Conservation (phyloP, 92 coral and sea anemone genomes). For the Porites rus region DNA sequence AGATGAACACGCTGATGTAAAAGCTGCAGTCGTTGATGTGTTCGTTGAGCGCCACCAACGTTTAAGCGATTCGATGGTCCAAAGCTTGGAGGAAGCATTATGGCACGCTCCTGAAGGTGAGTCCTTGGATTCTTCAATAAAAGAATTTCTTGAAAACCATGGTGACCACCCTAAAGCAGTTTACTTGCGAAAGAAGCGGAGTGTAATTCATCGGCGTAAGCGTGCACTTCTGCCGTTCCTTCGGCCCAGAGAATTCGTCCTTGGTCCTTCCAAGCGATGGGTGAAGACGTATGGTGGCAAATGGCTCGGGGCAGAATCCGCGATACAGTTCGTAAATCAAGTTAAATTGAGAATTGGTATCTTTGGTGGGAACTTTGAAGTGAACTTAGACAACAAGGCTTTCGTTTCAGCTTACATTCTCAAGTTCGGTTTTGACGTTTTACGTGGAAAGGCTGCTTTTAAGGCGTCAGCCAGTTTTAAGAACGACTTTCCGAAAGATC, state of each 20-base stretch:
- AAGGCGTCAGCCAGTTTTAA: conserved; percentile 94
- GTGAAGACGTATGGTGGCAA: conserved; percentile 85
- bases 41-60: conserved; percentile 87
- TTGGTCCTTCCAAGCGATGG: conserved; percentile 90
- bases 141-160: conserved; percentile 89
- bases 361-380: conserved; percentile 94
- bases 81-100: conserved; percentile 88
- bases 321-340: conserved; percentile 86
- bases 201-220: conserved; percentile 78
- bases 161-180: conserved; percentile 84
- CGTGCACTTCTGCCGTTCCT: conserved; percentile 93
- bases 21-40: conserved; percentile 90
- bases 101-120: conserved; percentile 85
- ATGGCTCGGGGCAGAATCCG: conserved; percentile 86
- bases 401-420: conserved; percentile 78
- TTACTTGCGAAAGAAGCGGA: conserved; percentile 76
- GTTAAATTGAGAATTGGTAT: conserved; percentile 87
- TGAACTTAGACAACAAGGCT: conserved; percentile 87
- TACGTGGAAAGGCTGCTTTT: conserved; percentile 91
- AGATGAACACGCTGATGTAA: conserved; percentile 91
- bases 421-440: conserved; percentile 83
- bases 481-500: conserved; percentile 97
- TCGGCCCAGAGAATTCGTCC: conserved; percentile 85
- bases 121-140: conserved; percentile 81
- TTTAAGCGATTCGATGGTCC: conserved; percentile 69